Conservation (phyloP, 2,888 invertebrate genomes). For the Pantelozetes paolii region DNA sequence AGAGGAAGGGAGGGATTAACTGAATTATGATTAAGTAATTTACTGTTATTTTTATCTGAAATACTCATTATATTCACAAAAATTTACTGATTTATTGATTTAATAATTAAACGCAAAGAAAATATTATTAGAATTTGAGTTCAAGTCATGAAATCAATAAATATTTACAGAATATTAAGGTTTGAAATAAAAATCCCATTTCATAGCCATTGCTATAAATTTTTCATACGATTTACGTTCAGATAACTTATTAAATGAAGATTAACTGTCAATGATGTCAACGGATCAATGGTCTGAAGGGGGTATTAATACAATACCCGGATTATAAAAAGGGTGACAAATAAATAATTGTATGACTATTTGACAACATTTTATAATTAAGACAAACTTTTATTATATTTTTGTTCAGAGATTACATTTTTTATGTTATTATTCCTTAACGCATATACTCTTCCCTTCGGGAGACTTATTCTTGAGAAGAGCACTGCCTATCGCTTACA, state of each 20-base stretch:
- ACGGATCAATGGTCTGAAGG: neutral
- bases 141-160: neutral
- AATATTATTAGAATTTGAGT: neutral
- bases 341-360: slow-evolving; percentile 29
- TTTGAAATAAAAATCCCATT: neutral
- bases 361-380: slow-evolving; percentile 21
- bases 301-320: neutral
- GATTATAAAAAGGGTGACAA: slow-evolving; percentile 1
- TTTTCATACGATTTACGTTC: slow-evolving; percentile 15
- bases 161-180: neutral
- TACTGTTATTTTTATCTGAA: neutral
- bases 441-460: neutral
- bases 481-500: neutral
- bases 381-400: slow-evolving; percentile 21
- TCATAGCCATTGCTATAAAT: neutral
- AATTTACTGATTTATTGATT: too few species aligned
- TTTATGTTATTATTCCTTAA: neutral
- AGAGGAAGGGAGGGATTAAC: too few species aligned
- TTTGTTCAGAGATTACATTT: slow-evolving; percentile 14
- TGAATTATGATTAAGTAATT: too few species aligned
- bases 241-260: slow-evolving; percentile 16
- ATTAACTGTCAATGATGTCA: neutral
- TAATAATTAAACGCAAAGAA: neutral
- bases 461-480: slow-evolving; percentile 7
- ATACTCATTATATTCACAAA: neutral